phyloP scores from a whole-genome alignment of 1,140 invertebrate genomes.

The Oreohelix idahoensis region DNA sequence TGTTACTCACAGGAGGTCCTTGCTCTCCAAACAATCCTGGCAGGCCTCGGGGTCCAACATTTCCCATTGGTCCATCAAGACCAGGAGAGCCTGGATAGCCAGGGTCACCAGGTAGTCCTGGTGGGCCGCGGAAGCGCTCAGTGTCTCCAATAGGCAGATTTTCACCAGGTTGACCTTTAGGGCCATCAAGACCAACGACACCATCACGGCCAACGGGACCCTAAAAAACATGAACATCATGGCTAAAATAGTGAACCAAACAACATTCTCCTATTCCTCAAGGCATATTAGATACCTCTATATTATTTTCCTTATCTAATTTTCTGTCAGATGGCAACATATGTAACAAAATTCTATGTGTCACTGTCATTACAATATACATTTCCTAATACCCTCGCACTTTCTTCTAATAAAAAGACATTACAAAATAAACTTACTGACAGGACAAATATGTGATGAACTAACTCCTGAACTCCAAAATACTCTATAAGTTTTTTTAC shows the following conservation, averaged over 20 bases:
- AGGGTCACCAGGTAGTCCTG: slow-evolving; percentile 71
- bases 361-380: too few relatives aligned
- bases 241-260: neutral
- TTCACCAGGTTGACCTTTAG: slow-evolving; percentile 62
- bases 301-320: too few relatives aligned
- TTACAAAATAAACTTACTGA: too few relatives aligned
- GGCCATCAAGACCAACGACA: slow-evolving; percentile 73
- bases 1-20: slow-evolving; percentile 47
- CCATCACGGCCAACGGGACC: slow-evolving; percentile 71
- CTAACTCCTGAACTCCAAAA: too few relatives aligned
- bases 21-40: slow-evolving; percentile 47
- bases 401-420: too few relatives aligned
- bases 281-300: too few relatives aligned
- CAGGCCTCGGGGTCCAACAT: slow-evolving; percentile 48
- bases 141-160: neutral
- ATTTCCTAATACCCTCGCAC: too few relatives aligned
- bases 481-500: too few relatives aligned
- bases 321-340: too few relatives aligned
- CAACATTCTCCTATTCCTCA: too few relatives aligned
- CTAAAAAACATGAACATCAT: slow-evolving; percentile 44
- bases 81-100: slow-evolving; percentile 73
- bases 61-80: slow-evolving; percentile 49
- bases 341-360: too few relatives aligned
- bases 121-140: neutral
- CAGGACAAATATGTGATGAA: too few relatives aligned